Evolutionary conservation across 2,113 vertebrate species (phyloP).

Genomic region (Mesitornis unicolor): DNA sequence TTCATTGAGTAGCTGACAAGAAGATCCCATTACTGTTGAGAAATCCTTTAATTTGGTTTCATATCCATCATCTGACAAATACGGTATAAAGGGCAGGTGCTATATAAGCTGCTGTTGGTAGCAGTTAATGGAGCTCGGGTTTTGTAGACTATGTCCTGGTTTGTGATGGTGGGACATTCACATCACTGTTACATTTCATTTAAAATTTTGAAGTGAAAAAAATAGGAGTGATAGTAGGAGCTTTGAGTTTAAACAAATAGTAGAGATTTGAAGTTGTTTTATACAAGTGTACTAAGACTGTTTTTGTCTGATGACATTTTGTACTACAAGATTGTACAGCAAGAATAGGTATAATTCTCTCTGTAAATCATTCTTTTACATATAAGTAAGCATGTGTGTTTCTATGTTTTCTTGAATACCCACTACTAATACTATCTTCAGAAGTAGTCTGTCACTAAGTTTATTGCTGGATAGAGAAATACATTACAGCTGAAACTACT

Average conservation of each 20-base stretch:
- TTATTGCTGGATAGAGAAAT: background rate
- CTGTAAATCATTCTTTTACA: background rate
- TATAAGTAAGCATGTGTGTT: background rate
- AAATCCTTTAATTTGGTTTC: background rate
- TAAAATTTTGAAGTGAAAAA: background rate
- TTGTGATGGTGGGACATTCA: background rate
- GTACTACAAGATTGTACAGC: background rate
- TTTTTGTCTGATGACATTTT: background rate
- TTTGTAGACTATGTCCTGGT: background rate
- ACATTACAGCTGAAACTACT: background rate
- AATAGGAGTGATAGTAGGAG: background rate
- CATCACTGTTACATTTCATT: background rate
- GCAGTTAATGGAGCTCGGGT: background rate
- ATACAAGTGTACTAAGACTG: background rate
- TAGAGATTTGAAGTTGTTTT: background rate
- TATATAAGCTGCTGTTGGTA: background rate
- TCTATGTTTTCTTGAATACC: background rate
- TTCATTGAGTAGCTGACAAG: background rate
- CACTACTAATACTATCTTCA: background rate
- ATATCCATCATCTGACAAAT: background rate
- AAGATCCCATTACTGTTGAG: background rate
- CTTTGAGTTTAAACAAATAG: background rate
- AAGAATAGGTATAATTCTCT: background rate
- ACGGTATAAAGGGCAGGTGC: background rate
- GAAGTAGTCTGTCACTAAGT: background rate